A percentile compares a stretch with the other conserved stretches of the same genome.
These are phyloP conservation scores for Chaetoderma sp. DNA, from an alignment of 2,888 invertebrate species.

Conservation along the genomic window DNA sequence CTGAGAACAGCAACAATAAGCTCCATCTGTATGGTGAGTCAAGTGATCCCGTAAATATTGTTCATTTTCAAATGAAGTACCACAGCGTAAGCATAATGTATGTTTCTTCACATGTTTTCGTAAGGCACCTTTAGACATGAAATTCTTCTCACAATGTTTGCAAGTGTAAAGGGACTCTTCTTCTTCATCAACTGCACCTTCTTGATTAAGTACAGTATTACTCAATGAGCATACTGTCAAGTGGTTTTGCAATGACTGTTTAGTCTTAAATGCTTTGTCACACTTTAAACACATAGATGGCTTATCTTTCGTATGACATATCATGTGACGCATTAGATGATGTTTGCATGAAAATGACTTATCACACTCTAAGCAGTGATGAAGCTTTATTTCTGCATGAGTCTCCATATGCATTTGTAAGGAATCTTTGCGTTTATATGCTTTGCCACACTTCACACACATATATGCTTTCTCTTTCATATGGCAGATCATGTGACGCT, in stretches of 20 bases:
- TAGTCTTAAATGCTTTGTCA: background rate
- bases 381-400: too few relatives aligned
- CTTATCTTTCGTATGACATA: too few relatives aligned
- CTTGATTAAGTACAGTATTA: too few relatives aligned
- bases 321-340: too few relatives aligned
- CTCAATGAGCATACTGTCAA: too few relatives aligned
- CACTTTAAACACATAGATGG: background rate
- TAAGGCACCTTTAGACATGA: background rate
- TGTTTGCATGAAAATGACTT: too few relatives aligned
- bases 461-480: too few relatives aligned
- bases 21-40: background rate
- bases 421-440: background rate
- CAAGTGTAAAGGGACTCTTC: background rate
- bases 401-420: too few relatives aligned
- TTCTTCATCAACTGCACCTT: too few relatives aligned
- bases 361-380: too few relatives aligned
- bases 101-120: too few relatives aligned
- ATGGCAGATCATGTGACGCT: too few relatives aligned
- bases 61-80: background rate
- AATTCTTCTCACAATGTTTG: background rate
- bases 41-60: background rate
- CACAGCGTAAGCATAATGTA: background rate
- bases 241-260: background rate
- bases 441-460: background rate
- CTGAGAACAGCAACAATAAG: background rate